Conservation (phyloP, 2,113 vertebrate species). For the Stomatorhinus ivindoensis region DNA sequence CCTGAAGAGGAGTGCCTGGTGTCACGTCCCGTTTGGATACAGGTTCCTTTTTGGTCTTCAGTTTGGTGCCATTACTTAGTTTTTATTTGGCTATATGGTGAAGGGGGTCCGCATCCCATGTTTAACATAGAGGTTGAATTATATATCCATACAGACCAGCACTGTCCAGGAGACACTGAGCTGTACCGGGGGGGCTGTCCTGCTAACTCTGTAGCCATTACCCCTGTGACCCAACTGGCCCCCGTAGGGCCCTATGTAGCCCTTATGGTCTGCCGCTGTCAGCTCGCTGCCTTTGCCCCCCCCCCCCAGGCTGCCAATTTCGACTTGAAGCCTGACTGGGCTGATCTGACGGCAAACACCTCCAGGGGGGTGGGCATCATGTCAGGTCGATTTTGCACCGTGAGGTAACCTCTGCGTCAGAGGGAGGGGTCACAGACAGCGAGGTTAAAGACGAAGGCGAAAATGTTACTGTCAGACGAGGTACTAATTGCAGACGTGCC, state of each 20-base stretch:
- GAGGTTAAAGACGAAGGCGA: constrained; percentile 82
- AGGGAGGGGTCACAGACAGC: constrained; percentile 54
- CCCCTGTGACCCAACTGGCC: constrained; percentile 31
- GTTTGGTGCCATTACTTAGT: background rate
- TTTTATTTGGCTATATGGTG: background rate
- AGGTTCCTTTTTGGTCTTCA: background rate
- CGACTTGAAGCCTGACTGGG: constrained; percentile 97
- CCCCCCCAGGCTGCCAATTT: constrained; percentile 93
- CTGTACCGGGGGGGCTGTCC: background rate
- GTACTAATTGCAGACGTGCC: constrained; percentile 85
- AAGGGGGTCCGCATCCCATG: background rate
- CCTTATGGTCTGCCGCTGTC: constrained; percentile 64
- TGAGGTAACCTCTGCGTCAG: constrained; percentile 89
- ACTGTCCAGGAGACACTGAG: background rate
- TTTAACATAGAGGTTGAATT: background rate
- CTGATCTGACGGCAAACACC: constrained; percentile 97
- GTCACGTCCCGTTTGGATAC: background rate
- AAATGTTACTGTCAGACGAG: constrained; percentile 84
- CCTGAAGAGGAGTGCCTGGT: background rate
- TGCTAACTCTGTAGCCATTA: constrained; percentile 28
- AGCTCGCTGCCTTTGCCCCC: constrained; percentile 73
- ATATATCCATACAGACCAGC: background rate
- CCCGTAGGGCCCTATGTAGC: constrained; percentile 39
- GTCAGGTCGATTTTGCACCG: constrained; percentile 98
- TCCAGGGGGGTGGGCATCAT: constrained; percentile 73